Evolutionary conservation across 2,888 invertebrate genomes (phyloP).

Genomic region (Ectemnius lituratus): DNA sequence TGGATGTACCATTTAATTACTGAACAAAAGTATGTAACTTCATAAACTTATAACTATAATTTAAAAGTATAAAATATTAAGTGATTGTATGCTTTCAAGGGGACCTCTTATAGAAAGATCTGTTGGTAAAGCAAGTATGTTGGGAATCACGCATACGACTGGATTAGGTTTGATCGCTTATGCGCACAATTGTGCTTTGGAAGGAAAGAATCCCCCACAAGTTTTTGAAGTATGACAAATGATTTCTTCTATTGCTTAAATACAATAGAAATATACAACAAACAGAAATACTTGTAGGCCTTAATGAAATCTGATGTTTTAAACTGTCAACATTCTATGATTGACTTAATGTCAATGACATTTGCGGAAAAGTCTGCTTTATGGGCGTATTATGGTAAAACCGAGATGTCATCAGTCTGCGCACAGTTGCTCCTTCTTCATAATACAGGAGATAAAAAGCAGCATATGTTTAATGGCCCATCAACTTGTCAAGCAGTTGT

Average conservation of each 20-base stretch:
- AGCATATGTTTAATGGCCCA: constrained; percentile 82
- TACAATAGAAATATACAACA: background rate
- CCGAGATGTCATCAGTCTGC: constrained; percentile 89
- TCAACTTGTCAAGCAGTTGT: constrained; percentile 85
- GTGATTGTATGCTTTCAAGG: constrained; percentile 65
- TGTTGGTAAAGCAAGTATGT: constrained; percentile 84
- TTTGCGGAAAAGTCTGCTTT: constrained; percentile 90
- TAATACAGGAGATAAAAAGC: constrained; percentile 82
- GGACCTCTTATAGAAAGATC: constrained; percentile 84
- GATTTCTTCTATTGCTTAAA: background rate
- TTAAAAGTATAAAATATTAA: background rate
- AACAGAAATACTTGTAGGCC: constrained; percentile 80
- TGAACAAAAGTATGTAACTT: constrained; percentile 72
- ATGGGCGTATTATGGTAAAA: constrained; percentile 93
- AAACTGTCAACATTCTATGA: constrained; percentile 90
- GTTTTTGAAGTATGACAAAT: constrained; percentile 81
- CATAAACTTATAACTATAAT: constrained; percentile 13
- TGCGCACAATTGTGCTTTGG: constrained; percentile 87
- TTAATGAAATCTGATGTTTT: constrained; percentile 91
- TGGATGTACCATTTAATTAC: constrained; percentile 86
- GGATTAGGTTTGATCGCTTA: constrained; percentile 87
- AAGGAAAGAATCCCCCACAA: constrained; percentile 83
- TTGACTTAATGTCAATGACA: constrained; percentile 89
- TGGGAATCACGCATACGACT: constrained; percentile 85
- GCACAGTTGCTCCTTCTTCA: constrained; percentile 89